Evolutionary conservation across 2,888 invertebrate species (phyloP), one percentile per base, ranked within the genome.

Genomic region (Galerucella nymphaeae): DNA sequence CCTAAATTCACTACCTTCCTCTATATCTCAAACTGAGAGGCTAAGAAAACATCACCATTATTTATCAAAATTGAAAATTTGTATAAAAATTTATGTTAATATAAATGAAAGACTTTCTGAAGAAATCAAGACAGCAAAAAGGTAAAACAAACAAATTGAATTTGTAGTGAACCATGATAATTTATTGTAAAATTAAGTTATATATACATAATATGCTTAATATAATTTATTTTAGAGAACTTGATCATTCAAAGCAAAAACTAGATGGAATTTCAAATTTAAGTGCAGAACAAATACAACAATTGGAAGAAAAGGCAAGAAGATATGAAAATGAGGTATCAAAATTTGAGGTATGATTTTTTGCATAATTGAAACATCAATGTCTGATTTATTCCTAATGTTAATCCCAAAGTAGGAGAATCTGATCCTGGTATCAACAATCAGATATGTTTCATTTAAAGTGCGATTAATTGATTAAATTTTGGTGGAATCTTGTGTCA

Each of bases 301-400:
- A 80, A 61, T 64, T 83, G 41, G 79, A 83, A 75, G 77, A 80
- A 53, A 83, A 83, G 78, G 80, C 83, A n/a, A 80, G 79, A 64
- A 77, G 81, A 66, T 84, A 84, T 75, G 82, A 83, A 77, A 79
- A 82, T 65, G 83, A 83, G 75, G 68, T 84, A 48, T 45, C 73
- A 41, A 84, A 83, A 77, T 80, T 83, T 75, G 83, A 84, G 80
- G 84, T 84, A 80, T 23, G 20, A 11, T 14, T 58, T 30, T 10
- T 30, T 38, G 14, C 18, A 63, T 14, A 45, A 8, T 30, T 30
- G 30, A 30, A 30, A 8, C 5, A 5, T 30, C 23, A 30, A 30
- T 30, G 23, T 30, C 8, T 30, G 30, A 30, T 30, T 30, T 8
- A 30, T 30, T 8, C 23, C 23, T 2, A 23, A 2, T 1, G 1